Evolutionary conservation across 2,113 vertebrate species (phyloP), one percentile per base, ranked within the genome.

Genomic region (Hymenochirus boettgeri): DNA sequence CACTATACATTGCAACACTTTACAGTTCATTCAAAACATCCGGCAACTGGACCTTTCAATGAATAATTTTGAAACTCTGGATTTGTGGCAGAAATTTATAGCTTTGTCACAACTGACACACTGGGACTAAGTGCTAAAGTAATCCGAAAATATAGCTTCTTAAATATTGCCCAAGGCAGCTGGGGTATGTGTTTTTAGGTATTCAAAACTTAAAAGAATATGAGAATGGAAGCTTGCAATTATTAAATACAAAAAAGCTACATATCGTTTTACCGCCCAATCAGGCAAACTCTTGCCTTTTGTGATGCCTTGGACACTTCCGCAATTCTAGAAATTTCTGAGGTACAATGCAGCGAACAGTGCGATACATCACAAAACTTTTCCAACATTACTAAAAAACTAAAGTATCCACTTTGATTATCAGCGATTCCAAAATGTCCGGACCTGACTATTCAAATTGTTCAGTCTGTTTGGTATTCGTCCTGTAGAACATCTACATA

Each of bases 31-130:
- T 0, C 17, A 13, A 2, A 76, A 74, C 55, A 80, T 97, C 7
- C 75, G 60, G 57, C 71, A 82, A 42, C 73, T 97, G 27, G 89
- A 93, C 73, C 71, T 97, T 69, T 82, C 87, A 15, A 84, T 73
- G 63, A 96, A 95, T 72, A 35, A 54, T 9, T 93, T 92, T 71
- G 25, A 52, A 25, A 29, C 21, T 11, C 73, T 89, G 73, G 87
- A 84, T 2, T 69, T 95, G 10, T 92, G 90, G 33, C 67, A 65
- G 5, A 87, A 90, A 58, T 93, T 93, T 27, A 62, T 73, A 3
- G 74, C 62, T 7, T 72, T 93, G 69, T 59, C 65, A 31, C 74
- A 21, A 27, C 74, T 98, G 69, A 56, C 86, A 57, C 83, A 80
- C 77, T 96, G 56, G 84, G 83, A 17, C 21, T 98, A 63, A 90